Conservation (phyloP, 2,888 invertebrate species). For the Zaprionus obscuricornis region DNA sequence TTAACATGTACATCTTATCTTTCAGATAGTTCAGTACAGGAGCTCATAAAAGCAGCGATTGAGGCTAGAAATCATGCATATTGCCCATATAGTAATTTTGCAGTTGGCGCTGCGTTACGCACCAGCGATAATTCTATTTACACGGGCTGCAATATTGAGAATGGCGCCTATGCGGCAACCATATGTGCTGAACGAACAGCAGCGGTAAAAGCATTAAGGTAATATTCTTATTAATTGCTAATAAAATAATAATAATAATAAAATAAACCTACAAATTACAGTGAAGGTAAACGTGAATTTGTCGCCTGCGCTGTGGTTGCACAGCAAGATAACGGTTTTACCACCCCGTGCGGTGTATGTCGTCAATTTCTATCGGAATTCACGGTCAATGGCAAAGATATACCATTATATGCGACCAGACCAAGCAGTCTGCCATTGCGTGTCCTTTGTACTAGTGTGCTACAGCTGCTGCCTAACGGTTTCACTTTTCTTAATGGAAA, state of each 20-base stretch:
- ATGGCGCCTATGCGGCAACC: constrained; percentile 89
- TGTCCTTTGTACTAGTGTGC: constrained; percentile 87
- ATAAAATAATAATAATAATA: no score
- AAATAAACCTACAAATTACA: no score
- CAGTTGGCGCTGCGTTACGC: constrained; percentile 93
- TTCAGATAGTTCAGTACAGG: constrained; percentile 86
- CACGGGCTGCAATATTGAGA: constrained; percentile 97
- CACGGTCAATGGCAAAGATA: constrained; percentile 85
- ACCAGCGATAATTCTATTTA: constrained; percentile 87
- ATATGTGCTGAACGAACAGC: constrained; percentile 96
- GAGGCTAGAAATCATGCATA: constrained; percentile 88
- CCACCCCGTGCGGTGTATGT: constrained; percentile 94
- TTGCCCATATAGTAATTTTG: constrained; percentile 94
- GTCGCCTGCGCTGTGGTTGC: constrained; percentile 89
- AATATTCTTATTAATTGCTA: no score
- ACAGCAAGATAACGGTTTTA: constrained; percentile 86
- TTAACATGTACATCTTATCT: not conserved
- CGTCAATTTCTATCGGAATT: constrained; percentile 93
- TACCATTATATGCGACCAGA: constrained; percentile 89
- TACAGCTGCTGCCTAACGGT: constrained; percentile 86
- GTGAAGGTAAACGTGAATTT: constrained; percentile 91
- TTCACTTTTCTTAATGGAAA: constrained; percentile 78
- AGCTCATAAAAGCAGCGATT: constrained; percentile 86
- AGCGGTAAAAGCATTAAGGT: constrained; percentile 87
- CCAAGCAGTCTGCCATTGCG: constrained; percentile 88